phyloP scores from a whole-genome alignment of 2,113 vertebrate species.

The cattle (Bos taurus) region ARS-UCD2.0 NC_037330.1:3485501-3486000 shows the following conservation, averaged over 20 bases:
- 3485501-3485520: neutral
- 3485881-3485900: neutral
- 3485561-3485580: neutral
- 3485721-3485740: neutral
- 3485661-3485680: neutral
- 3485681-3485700: neutral
- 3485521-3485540: neutral
- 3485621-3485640: neutral
- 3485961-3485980: neutral
- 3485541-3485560: neutral
- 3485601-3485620: neutral
- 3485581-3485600: neutral
- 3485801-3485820: neutral
- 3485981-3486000: neutral
- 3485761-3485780: neutral
- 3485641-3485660: neutral
- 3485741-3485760: neutral
- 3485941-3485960: no score
- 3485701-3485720: neutral
- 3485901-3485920: fast-evolving
- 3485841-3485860: neutral
- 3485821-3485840: neutral
- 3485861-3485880: neutral
- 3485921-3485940: neutral
- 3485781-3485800: neutral